Evolutionary conservation across 2,888 invertebrate genomes (phyloP).

Genomic region (Apantesis nais): DNA sequence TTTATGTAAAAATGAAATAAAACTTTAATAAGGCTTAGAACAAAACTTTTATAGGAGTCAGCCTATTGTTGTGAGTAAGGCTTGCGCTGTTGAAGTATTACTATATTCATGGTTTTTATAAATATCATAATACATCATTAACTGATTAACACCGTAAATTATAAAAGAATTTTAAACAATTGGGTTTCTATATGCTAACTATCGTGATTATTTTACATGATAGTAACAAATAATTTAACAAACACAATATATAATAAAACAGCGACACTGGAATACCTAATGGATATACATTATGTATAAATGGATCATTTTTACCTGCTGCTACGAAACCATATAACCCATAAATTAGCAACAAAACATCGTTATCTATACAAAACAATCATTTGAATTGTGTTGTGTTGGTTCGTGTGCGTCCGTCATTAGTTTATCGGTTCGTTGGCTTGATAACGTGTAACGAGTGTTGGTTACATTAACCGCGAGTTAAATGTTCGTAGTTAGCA

Average conservation of each 20-base stretch:
- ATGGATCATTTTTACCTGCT: not conserved
- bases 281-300: too few relatives aligned
- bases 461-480: constrained; percentile 49
- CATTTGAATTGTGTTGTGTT: constrained; percentile 14
- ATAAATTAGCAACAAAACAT: not conserved
- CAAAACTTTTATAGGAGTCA: not conserved
- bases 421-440: constrained; percentile 38
- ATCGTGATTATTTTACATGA: not conserved
- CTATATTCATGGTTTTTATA: too few relatives aligned
- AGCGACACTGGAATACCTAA: not conserved
- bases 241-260: not conserved
- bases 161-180: not conserved
- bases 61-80: not conserved
- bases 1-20: not conserved
- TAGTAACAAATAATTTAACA: not conserved
- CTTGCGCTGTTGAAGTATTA: too few relatives aligned
- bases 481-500: constrained; percentile 29
- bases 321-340: not conserved
- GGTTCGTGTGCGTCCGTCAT: constrained; percentile 34
- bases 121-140: too few relatives aligned
- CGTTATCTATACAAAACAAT: not conserved
- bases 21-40: not conserved
- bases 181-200: too few relatives aligned
- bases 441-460: constrained; percentile 41
- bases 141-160: not conserved